phyloP scores from a whole-genome alignment of 2,113 vertebrate species.

The Nothoprocta pentlandii region DNA sequence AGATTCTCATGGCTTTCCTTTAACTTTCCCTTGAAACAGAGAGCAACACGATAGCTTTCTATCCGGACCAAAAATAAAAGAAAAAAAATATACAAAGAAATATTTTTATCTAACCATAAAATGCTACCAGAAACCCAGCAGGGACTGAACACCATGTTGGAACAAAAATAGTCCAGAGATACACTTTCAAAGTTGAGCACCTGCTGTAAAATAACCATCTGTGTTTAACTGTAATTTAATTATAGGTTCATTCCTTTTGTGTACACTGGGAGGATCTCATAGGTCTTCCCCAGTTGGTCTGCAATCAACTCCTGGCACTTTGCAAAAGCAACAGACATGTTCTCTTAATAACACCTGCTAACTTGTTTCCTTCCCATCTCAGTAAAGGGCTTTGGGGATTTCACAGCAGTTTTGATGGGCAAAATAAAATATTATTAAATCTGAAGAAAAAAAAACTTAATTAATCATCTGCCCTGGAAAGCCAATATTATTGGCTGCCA shows the following conservation, averaged over 20 bases:
- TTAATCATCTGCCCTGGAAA: conserved; percentile 55
- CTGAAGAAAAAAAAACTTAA: conserved; percentile 58
- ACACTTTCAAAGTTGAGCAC: conserved; percentile 77
- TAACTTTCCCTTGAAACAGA: neutral
- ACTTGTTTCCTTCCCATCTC: conserved; percentile 48
- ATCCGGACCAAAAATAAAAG: neutral
- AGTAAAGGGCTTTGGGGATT: conserved; percentile 67
- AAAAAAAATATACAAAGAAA: neutral
- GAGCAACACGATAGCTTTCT: neutral
- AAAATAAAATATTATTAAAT: conserved; percentile 71
- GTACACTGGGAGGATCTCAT: conserved; percentile 71
- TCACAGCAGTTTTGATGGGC: conserved; percentile 24
- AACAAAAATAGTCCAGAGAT: conserved; percentile 74
- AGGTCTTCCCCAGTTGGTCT: conserved; percentile 73
- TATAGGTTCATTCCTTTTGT: conserved; percentile 80
- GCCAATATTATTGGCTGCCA: neutral
- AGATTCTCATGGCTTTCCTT: neutral
- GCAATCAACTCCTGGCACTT: conserved; percentile 78
- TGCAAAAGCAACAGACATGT: conserved; percentile 72
- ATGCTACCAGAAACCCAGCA: conserved; percentile 64
- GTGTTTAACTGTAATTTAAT: conserved; percentile 86
- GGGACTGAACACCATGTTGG: conserved; percentile 65
- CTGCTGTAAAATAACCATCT: conserved; percentile 84
- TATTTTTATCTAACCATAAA: conserved; percentile 61
- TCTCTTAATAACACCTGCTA: conserved; percentile 76